Conservation (phyloP, 2,888 invertebrate genomes). For the Leistus spinibarbis region DNA sequence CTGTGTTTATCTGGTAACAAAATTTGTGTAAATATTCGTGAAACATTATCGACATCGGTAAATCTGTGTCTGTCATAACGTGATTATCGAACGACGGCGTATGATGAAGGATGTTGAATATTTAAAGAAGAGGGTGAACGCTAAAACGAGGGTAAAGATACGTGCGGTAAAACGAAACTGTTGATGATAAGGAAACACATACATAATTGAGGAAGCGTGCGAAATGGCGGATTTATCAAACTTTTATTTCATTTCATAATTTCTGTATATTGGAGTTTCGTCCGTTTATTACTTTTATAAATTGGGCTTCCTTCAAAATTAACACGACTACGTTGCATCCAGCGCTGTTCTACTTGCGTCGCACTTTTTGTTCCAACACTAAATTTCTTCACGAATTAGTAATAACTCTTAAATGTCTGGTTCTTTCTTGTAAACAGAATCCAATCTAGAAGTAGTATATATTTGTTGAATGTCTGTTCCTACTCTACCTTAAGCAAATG, state of each 20-base stretch:
- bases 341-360: too few species aligned
- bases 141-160: background rate
- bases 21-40: background rate
- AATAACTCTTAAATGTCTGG: too few species aligned
- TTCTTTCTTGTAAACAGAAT: too few species aligned
- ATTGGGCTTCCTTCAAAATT: background rate
- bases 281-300: background rate
- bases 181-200: conserved; percentile 1
- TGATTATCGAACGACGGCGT: background rate
- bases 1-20: background rate
- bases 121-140: background rate
- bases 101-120: background rate
- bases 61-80: background rate
- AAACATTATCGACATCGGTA: background rate
- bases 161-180: background rate
- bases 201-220: conserved; percentile 37
- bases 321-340: too few species aligned
- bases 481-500: too few species aligned
- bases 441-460: too few species aligned
- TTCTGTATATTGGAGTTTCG: background rate
- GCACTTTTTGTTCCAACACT: too few species aligned
- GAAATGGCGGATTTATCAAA: conserved; percentile 23
- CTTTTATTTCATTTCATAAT: conserved; percentile 19
- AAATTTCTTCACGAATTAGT: too few species aligned
- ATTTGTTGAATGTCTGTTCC: too few species aligned